Percentiles rank a stretch among this genome's conserved stretches.
These are phyloP conservation scores for Lasiurus borealis DNA, from an alignment of 2,113 vertebrate species.

Conservation along the genomic window DNA sequence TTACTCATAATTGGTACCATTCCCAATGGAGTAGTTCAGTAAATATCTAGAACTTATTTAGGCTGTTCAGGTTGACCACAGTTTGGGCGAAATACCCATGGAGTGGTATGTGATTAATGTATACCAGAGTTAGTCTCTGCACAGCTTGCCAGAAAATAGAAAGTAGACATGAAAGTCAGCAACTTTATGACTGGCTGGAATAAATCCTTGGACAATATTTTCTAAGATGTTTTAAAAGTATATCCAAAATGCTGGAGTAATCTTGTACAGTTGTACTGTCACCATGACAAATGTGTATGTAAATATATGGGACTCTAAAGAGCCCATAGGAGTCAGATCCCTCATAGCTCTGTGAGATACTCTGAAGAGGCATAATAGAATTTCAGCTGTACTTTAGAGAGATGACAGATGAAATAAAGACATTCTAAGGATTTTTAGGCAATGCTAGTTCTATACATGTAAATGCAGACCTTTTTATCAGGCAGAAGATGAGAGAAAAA, in stretches of 20 bases:
- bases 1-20: not conserved
- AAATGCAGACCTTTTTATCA: not conserved
- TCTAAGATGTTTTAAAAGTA: conserved; percentile 7
- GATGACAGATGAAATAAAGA: not conserved
- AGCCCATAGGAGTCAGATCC: not conserved
- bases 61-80: not conserved
- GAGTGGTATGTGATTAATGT: not conserved
- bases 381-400: not conserved
- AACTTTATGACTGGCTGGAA: not conserved
- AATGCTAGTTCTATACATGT: not conserved
- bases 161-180: not conserved
- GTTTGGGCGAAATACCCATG: not conserved
- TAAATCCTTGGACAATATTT: not conserved
- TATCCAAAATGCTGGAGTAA: not conserved
- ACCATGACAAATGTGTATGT: not conserved
- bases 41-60: not conserved
- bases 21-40: not conserved
- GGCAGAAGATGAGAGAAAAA: not conserved
- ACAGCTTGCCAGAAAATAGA: not conserved
- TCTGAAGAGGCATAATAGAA: not conserved
- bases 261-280: not conserved
- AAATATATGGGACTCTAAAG: not conserved
- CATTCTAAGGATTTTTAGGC: not conserved
- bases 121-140: not conserved
- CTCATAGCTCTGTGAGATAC: not conserved